Base-by-base conservation (phyloP, 2,113 vertebrate species). In the Astur gentilis region DNA sequence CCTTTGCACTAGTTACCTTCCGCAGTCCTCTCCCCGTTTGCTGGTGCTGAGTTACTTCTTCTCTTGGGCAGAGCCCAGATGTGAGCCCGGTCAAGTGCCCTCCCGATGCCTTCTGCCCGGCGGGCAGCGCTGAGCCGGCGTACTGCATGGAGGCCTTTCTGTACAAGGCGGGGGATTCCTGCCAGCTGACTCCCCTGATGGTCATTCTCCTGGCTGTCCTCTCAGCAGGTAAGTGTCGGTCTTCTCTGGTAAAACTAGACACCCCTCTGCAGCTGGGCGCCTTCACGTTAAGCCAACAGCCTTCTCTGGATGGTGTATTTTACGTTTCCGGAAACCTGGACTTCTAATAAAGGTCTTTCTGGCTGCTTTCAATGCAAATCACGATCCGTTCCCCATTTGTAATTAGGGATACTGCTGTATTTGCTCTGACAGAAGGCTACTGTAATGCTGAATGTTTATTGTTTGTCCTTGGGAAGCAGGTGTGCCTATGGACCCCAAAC, bases 61-160 rank as follows among this genome's bases (percentile, higher is more conserved):
- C 65, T 84, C 60, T 95, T 29, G 78, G 55, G 57, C 80, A 99
- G 99, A 99, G 98, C 89, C 99, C 99, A 8, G 99, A 99, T 40
- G 98, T 99, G 94, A 98, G 52, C 71, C 99, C 99, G 1, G 97
- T 99, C 60, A 93, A 58, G 93, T 99, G 99, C 89, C 99, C 99
- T 29, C 93, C 66, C 0, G 98, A 99, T 9, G 99, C 99, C 14
- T 99, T 99, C 92, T 99, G 99, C 92, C 99, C 99, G 3, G 38
- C 72, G 29, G 99, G 99, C 85, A 99, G 98, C 42, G 64, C 95
- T 3, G 97, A 97, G 58, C 99, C 98, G 0, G 94, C 96, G 6
- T 99, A 98, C 97, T 99, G 99, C 97, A 99, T 99, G 99, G 99
- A 99, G 94, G 97, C 98, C 9, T 99, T 99, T 93, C 98, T 99